Evolutionary conservation across 2,113 vertebrate genomes (phyloP), one percentile per base, ranked within the genome.

Genomic region (Chaetodon trifascialis): DNA sequence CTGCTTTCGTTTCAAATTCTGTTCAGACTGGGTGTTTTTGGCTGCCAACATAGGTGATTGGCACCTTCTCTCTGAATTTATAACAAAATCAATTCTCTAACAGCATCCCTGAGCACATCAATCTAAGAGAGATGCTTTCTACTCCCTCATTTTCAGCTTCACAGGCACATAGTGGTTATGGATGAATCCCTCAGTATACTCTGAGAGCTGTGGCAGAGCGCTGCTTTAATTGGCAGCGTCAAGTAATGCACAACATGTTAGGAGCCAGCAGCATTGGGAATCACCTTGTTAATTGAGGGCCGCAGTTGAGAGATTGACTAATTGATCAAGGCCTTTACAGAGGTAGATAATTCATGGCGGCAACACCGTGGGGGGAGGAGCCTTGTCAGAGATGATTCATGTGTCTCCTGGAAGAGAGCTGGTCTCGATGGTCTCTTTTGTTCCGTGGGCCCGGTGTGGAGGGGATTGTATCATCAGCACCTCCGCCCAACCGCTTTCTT

Each of bases 321-420:
- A 95, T 95, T 95, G 95, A 95, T 95, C 89, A 87, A 92, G 86
- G 93, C 84, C 89, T 90, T 91, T 88, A 87, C 89, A 66, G 77
- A 71, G 83, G 83, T 84, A 84, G 93, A 91, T 95, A 93, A 94
- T 89, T 94, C 91, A 89, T 75, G 80, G 88, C 59, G 36, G 84
- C 86, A 85, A 84, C 84, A 79, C 82, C 60, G 36, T 15, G 55
- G 79, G 75, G 86, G 92, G 88, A 90, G 91, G 90, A 90, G 91
- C 64, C 86, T 86, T 94, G 94, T 95, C 94, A 88, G 67, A 44
- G 78, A 92, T 91, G 94, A 95, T 94, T 92, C 90, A 95, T 95
- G 94, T 62, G 65, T 91, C 89, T 95, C 83, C 67, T 74, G 78
- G 73, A 91, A 82, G 86, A 83, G 72, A 80, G 76, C 66, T 12